phyloP scores from a whole-genome alignment of 92 coral and sea anemone species.

The Phenganax stokvisi region DNA sequence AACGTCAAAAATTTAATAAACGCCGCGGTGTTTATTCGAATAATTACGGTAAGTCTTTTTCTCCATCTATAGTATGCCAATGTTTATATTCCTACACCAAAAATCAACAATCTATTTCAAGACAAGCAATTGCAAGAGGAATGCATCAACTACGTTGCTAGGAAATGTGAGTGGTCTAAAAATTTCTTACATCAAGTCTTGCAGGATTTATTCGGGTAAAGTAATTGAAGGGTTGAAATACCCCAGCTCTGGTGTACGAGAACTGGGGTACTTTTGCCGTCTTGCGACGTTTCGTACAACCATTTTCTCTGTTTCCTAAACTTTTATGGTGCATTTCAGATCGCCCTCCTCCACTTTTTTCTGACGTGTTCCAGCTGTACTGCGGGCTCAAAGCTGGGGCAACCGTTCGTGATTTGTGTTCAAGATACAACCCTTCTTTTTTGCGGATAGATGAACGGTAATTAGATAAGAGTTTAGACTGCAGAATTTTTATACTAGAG shows the following conservation, averaged over 20 bases:
- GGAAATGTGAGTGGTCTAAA: constrained; percentile 54
- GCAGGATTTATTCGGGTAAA: too few species aligned
- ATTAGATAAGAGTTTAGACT: not conserved
- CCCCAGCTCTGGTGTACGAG: not conserved
- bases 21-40: not conserved
- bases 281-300: too few species aligned
- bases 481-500: not conserved
- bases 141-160: constrained; percentile 72
- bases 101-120: constrained; percentile 64
- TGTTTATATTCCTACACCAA: constrained; percentile 93
- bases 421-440: constrained; percentile 74
- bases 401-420: constrained; percentile 86
- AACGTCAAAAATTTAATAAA: too few species aligned
- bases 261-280: not conserved
- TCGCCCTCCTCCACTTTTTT: constrained; percentile 76
- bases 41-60: not conserved
- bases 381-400: constrained; percentile 95
- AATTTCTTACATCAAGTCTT: too few species aligned
- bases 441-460: constrained; percentile 89
- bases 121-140: constrained; percentile 76
- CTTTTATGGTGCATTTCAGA: constrained; percentile 41
- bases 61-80: constrained; percentile 66
- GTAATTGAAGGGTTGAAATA: too few species aligned
- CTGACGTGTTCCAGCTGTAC: constrained; percentile 85
- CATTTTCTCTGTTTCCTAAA: too few species aligned